These are phyloP conservation scores for Gastracanthus pulcherrimus DNA, from an alignment of 2,888 invertebrate genomes.

Conservation along the genomic window DNA sequence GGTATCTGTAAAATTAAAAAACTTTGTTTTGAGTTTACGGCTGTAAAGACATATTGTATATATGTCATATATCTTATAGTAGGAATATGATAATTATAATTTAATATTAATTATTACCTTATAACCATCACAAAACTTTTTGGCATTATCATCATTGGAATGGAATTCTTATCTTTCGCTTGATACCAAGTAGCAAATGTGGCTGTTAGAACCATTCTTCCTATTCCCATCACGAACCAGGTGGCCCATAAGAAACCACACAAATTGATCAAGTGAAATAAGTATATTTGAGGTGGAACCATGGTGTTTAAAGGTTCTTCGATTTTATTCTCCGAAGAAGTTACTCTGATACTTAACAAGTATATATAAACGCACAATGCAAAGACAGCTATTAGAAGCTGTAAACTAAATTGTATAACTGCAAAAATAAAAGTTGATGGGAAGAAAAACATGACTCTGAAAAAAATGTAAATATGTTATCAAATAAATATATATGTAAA, in stretches of 20 bases:
- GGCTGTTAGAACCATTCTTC: conserved; percentile 28
- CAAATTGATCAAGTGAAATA: conserved; percentile 27
- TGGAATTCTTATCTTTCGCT: background rate
- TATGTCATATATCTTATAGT: too few relatives aligned
- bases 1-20: background rate
- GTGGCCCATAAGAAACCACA: conserved; percentile 19
- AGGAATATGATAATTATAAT: too few relatives aligned
- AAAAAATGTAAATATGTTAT: too few relatives aligned
- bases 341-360: background rate
- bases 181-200: conserved; percentile 48
- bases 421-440: conserved; percentile 26
- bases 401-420: background rate
- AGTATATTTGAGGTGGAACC: background rate
- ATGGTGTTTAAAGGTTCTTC: too few relatives aligned
- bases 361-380: background rate
- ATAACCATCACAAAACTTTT: background rate
- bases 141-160: background rate
- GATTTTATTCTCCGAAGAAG: background rate
- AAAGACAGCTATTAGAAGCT: background rate
- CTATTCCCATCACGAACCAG: conserved; percentile 17
- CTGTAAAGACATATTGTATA: too few relatives aligned
- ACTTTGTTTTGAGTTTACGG: too few relatives aligned
- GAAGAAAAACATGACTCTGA: conserved; percentile 45
- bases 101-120: too few relatives aligned
- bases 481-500: too few relatives aligned